These are phyloP conservation scores for Zapornia atra DNA, from an alignment of 2,113 vertebrate genomes.

Conservation along the genomic window DNA sequence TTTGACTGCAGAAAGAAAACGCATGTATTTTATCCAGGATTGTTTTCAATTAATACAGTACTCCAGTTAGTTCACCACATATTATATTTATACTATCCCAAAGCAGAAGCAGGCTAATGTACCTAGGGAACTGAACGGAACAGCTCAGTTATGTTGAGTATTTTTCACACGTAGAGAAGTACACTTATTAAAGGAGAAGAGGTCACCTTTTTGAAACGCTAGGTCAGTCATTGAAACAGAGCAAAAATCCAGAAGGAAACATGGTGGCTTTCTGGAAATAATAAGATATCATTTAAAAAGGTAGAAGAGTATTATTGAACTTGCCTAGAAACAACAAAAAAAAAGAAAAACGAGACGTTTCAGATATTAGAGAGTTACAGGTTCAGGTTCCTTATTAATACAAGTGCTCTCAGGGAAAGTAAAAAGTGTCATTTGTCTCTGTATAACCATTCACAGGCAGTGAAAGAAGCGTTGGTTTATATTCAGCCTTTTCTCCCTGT, in stretches of 20 bases:
- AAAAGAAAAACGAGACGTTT: neutral
- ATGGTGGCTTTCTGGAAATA: neutral
- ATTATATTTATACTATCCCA: neutral
- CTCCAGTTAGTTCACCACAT: neutral
- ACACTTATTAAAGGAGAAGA: neutral
- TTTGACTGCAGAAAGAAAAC: neutral
- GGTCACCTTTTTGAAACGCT: neutral
- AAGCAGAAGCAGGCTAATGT: neutral
- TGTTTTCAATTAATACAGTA: constrained; percentile 7
- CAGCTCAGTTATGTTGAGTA: neutral
- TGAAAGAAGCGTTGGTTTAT: neutral
- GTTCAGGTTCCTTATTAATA: neutral
- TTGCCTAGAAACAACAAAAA: neutral
- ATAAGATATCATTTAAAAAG: neutral
- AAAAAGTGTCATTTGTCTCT: neutral
- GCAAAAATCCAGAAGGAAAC: neutral
- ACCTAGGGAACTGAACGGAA: neutral
- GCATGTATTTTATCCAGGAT: neutral
- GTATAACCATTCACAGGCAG: neutral
- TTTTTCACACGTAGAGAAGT: constrained; percentile 2
- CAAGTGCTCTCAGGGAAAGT: neutral
- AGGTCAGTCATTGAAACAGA: neutral
- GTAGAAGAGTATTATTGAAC: neutral
- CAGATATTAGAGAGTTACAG: neutral
- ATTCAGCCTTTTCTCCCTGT: neutral